Base-by-base conservation (phyloP, 2,888 invertebrate genomes). In the Yponomeuta sedellus region DNA sequence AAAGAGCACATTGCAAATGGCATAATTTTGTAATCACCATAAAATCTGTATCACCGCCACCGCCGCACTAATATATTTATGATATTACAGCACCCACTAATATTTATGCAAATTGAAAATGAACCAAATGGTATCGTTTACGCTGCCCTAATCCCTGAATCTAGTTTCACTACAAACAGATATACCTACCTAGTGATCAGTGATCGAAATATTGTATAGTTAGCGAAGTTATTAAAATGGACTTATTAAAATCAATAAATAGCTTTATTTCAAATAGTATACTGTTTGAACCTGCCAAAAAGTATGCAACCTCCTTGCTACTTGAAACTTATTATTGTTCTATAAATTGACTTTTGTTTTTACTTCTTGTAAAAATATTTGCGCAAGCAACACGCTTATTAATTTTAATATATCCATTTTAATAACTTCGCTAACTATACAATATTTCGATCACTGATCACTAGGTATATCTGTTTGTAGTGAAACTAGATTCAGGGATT, bases 101-200 rank as follows among this genome's bases (percentile, higher is more conserved):
- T 91, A 88, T 89, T 88, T 91, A 91, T 91, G 91, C 88, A 91
- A 91, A 91, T 91, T 88, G 91, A 90, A 92, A 88, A 88, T 81
- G 79, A 78, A 22, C 86, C 79, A 81, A 88, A 87, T 85, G 85
- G 83, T 81, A 80, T 84, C 88, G 84, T 86, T 88, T 85, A 82
- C 81, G 79, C 74, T 71, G 75, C 86, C 88, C 88, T 86, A 86
- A 86, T 83, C 83, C 83, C 73, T 70, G 65, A 73, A 72, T 12
- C 61, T 28, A 76, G 73, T 73, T 72, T 74, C 75, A 78, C 75
- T 72, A 76, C 72, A 73, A 77, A 75, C 74, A 74, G 82, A 82
- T 86, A 87, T 88, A 86, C 85, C 86, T 88, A 86, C 85, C 86
- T 77, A 78, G 72, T 71, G 68, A 10, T 62, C 11, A 52, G 44